Percentiles rank a stretch among this genome's conserved stretches.
phyloP scores from a whole-genome alignment of 2,888 invertebrate species.

The Petrolisthes manimaculis region DNA sequence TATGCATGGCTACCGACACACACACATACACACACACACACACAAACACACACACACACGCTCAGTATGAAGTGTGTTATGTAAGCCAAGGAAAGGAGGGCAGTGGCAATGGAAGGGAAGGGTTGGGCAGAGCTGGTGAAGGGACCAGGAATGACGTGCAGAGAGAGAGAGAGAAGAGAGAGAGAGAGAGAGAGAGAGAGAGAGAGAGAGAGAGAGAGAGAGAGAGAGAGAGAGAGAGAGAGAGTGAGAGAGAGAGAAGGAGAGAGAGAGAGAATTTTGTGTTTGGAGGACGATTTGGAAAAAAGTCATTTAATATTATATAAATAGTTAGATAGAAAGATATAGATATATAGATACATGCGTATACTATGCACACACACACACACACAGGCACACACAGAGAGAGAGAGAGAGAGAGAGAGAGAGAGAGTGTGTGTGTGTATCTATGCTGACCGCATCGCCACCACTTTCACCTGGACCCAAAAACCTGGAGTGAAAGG shows the following conservation, averaged over 20 bases:
- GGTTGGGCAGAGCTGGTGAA: too few relatives aligned
- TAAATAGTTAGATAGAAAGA: too few relatives aligned
- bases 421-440: not conserved
- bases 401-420: constrained; percentile 1
- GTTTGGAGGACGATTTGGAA: not conserved
- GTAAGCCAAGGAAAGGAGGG: too few relatives aligned
- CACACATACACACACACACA: too few relatives aligned
- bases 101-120: too few relatives aligned
- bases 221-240: not conserved
- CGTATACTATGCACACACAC: too few relatives aligned
- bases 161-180: not conserved
- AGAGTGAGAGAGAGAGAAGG: not conserved
- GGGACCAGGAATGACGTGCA: too few relatives aligned
- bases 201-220: not conserved
- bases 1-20: too few relatives aligned
- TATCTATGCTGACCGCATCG: not conserved
- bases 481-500: not conserved
- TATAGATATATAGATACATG: too few relatives aligned
- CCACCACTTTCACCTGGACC: not conserved
- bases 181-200: not conserved
- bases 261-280: not conserved
- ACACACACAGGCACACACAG: not conserved
- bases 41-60: too few relatives aligned
- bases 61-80: too few relatives aligned
- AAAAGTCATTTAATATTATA: not conserved